Conservation (phyloP, 2,888 invertebrate genomes). For the Tipula unca region DNA sequence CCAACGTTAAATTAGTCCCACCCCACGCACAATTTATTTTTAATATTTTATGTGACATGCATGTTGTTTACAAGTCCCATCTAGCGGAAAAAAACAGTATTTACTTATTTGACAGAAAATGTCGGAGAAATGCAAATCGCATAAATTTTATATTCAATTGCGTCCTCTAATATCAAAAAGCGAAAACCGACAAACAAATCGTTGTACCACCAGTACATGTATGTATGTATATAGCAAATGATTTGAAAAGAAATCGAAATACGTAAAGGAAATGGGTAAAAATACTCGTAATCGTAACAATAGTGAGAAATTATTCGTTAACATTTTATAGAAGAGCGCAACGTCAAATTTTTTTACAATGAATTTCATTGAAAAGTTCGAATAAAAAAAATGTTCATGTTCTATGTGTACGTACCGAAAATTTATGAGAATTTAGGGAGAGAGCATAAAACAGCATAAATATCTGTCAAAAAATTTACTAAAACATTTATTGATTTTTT, state of each 20-base stretch:
- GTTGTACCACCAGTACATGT: too few relatives aligned
- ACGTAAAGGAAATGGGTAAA: neutral
- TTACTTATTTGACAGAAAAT: too few relatives aligned
- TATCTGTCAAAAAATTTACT: neutral
- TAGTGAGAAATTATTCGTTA: neutral
- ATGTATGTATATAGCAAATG: too few relatives aligned
- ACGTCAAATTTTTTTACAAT: neutral
- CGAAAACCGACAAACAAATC: too few relatives aligned
- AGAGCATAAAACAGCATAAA: neutral
- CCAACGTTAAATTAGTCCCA: too few relatives aligned
- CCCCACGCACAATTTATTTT: too few relatives aligned
- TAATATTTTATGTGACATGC: too few relatives aligned
- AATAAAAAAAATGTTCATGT: neutral
- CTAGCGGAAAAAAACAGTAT: too few relatives aligned
- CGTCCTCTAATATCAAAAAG: too few relatives aligned
- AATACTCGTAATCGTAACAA: neutral
- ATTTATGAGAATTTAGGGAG: slow-evolving; percentile 2
- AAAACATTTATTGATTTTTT: neutral
- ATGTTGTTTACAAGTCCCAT: too few relatives aligned
- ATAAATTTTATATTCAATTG: too few relatives aligned
- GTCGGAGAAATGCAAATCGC: too few relatives aligned
- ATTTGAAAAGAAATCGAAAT: neutral
- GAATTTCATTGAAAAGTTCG: neutral
- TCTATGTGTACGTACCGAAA: neutral
- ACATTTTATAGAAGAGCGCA: neutral